phyloP scores from a whole-genome alignment of 2,113 vertebrate species.

The Triplophysa rosa region DNA sequence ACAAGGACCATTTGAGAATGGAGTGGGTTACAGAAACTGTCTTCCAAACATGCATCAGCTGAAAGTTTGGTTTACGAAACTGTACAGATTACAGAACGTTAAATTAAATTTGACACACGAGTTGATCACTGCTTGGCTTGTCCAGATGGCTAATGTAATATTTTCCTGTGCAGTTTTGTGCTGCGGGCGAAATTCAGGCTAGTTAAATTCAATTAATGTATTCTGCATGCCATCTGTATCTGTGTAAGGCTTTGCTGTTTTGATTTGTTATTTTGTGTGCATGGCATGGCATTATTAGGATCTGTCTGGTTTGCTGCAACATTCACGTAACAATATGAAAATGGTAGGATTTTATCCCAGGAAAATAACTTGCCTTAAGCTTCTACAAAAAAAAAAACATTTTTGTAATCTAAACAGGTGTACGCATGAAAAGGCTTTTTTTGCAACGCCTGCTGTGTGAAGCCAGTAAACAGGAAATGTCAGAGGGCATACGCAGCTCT shows the following conservation, averaged over 20 bases:
- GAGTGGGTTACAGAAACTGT: slow-evolving; percentile 2
- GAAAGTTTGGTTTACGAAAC: background rate
- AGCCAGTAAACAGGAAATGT: slow-evolving; percentile 32
- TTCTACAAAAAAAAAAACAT: background rate
- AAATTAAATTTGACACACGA: slow-evolving; percentile 8
- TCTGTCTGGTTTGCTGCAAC: background rate
- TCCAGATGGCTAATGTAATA: slow-evolving; percentile 37
- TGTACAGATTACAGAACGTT: slow-evolving; percentile 14
- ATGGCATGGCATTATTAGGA: background rate
- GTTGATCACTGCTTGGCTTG: slow-evolving; percentile 24
- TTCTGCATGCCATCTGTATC: background rate
- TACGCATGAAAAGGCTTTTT: slow-evolving; percentile 6
- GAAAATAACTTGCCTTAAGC: background rate
- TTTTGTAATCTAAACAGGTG: background rate
- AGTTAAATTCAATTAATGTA: slow-evolving; percentile 13
- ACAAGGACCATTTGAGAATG: background rate
- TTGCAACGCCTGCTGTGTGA: slow-evolving; percentile 5
- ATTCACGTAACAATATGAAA: background rate
- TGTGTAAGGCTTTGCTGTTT: background rate
- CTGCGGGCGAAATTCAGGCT: background rate
- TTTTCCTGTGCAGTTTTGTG: slow-evolving; percentile 12
- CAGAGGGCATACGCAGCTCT: slow-evolving; percentile 6
- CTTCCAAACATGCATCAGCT: background rate
- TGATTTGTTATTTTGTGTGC: background rate
- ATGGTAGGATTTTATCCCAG: background rate